These are phyloP conservation scores for Onchidella celtica DNA, from an alignment of 2,888 invertebrate genomes.

Conservation along the genomic window DNA sequence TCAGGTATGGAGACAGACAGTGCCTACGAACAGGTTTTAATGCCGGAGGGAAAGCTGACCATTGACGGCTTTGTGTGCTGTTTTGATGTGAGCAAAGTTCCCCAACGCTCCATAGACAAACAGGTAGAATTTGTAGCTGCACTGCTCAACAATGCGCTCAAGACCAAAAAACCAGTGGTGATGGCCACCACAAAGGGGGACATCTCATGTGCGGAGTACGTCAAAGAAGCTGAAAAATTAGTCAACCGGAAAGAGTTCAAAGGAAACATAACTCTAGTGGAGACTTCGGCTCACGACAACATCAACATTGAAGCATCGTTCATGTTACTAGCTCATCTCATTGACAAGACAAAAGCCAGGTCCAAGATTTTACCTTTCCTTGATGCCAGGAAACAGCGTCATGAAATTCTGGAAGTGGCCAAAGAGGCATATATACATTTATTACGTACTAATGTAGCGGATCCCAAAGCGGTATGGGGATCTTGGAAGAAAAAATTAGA, in stretches of 20 bases:
- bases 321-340: constrained; percentile 93
- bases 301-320: constrained; percentile 95
- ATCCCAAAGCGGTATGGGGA: constrained; percentile 87
- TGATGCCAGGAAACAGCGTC: constrained; percentile 91
- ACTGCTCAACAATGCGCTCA: constrained; percentile 90
- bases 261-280: constrained; percentile 88
- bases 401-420: constrained; percentile 91
- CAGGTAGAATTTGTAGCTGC: constrained; percentile 87
- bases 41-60: constrained; percentile 90
- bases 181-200: constrained; percentile 98
- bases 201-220: constrained; percentile 88
- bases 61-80: constrained; percentile 97
- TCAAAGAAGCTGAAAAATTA: constrained; percentile 90
- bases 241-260: constrained; percentile 95
- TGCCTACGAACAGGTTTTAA: constrained; percentile 93
- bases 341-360: constrained; percentile 91
- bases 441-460: constrained; percentile 89
- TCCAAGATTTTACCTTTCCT: constrained; percentile 84
- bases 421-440: constrained; percentile 94
- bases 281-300: constrained; percentile 97
- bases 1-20: constrained; percentile 97
- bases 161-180: constrained; percentile 96
- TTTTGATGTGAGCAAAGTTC: constrained; percentile 96
- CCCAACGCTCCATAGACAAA: constrained; percentile 93
- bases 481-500: constrained; percentile 89